Evolutionary conservation across 2,113 vertebrate species (phyloP), one percentile per base, ranked within the genome.

Genomic region (Forbesichthys papilliferus): DNA sequence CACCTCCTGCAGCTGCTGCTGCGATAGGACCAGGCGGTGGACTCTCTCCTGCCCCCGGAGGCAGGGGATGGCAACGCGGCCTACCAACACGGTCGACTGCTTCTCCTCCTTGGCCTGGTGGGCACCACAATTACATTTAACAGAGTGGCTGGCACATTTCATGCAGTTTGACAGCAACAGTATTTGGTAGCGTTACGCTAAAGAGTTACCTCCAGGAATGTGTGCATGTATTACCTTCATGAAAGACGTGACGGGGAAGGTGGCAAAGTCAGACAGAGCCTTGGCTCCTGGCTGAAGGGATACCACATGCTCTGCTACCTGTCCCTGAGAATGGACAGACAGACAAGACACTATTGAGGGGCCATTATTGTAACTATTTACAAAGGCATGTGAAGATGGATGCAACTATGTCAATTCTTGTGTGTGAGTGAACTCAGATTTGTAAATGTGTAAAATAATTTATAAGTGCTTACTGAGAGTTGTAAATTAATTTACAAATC

Each of bases 11-110:
- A 98, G 93, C 89, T 97, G 95, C 57, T 93, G 92, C 53, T 94
- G 95, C 0, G 94, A 94, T 12, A 98, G 91, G 71, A 96, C 87
- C 3, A 98, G 90, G 5, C 89, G 89, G 82, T 96, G 96, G 0
- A 91, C 89, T 63, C 94, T 94, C 70, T 95, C 94, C 1, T 95
- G 93, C 7, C 96, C 96, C 0, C 90, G 92, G 0, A 83, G 55
- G 52, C 96, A 97, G 0, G 96, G 94, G 74, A 98, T 90, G 73
- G 90, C 92, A 82, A 98, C 94, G 48, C 92, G 93, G 16, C 96
- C 95, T 3, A 95, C 83, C 34, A 90, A 91, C 57, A 95, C 89
- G 0, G 93, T 93, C 0, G 86, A 92, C 69, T 86, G 86, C 87
- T 92, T 89, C 79, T 92, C 96, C 63, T 93, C 93, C 73, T 94